Evolutionary conservation across 2,888 invertebrate genomes (phyloP).

Genomic region (Kuschelorhynchus macadamiae): DNA sequence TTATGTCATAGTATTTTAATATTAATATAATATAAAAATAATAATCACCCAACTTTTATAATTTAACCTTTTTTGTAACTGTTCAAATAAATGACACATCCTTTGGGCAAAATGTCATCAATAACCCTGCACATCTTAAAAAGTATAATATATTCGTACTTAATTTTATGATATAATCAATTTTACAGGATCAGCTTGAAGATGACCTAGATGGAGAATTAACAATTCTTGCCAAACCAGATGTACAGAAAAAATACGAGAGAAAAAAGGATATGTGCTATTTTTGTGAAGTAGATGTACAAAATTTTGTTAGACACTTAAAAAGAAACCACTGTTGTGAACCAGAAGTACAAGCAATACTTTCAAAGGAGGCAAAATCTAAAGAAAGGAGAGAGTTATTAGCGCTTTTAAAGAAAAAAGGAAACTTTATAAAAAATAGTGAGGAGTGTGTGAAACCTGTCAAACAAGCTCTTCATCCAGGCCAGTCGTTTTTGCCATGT

Average conservation of each 20-base stretch:
- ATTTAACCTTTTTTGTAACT: too few relatives aligned
- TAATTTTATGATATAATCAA: too few relatives aligned
- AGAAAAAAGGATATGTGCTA: not conserved
- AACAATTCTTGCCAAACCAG: not conserved
- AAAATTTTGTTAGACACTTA: constrained; percentile 1
- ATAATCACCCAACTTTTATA: too few relatives aligned
- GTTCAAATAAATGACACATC: too few relatives aligned
- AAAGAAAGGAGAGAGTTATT: not conserved
- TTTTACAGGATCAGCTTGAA: too few relatives aligned
- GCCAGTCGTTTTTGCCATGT: not conserved
- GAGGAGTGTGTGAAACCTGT: not conserved
- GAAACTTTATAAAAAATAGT: not conserved
- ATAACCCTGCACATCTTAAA: too few relatives aligned
- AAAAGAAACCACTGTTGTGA: not conserved
- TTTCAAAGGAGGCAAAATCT: not conserved
- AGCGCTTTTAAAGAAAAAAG: not conserved
- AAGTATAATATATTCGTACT: too few relatives aligned
- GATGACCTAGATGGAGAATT: constrained; percentile 1
- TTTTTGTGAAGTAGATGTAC: not conserved
- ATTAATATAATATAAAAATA: too few relatives aligned
- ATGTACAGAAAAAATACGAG: not conserved
- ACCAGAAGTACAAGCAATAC: not conserved
- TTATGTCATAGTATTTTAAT: too few relatives aligned
- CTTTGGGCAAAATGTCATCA: too few relatives aligned
- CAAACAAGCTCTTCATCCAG: not conserved